Evolutionary conservation across 2,888 invertebrate species (phyloP), one percentile per base, ranked within the genome.

Genomic region (Lamellibrachia satsuma): DNA sequence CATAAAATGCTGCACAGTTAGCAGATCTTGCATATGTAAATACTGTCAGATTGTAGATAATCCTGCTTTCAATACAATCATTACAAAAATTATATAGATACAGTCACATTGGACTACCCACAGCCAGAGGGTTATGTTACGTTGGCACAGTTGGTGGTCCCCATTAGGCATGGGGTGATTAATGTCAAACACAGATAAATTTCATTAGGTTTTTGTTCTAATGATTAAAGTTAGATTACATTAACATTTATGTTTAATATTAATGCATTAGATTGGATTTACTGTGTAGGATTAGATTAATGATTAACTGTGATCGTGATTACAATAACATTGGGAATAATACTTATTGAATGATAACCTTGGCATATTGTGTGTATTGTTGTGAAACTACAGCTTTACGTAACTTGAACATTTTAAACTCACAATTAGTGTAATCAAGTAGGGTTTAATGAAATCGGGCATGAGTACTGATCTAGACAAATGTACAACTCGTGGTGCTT

Each of bases 201-300:
- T 75, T 75, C 22, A 75, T 75, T 75, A 11, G 6, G 75, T 75
- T 22, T 75, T 22, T 75, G n/a, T 75, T 75, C 22, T 6, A 75
- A 75, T 75, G 75, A 11, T 75, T 75, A 22, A 11, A 22, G 75
- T 75, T 22, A 75, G 75, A 75, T 75, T 75, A 75, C n/a, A 3
- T 75, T 75, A 75, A 75, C 75, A 75, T 22, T n/a, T n/a, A 75
- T 75, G 75, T 75, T 39, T 75, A n/a, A 75, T 75, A 75, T 75
- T 75, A 75, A 75, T 75, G 15, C 15, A 75, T 22, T 75, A 22
- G 75, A 15, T 22, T 75, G 15, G 75, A 75, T 75, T 75, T 22
- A 75, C 22, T 75, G 75, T 22, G 75, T 75, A 75, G 22, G 75
- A 22, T 75, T 75, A 75, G 75, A 75, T 75, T 75, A 75, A 75